These are phyloP conservation scores for Asteroscopus sphinx DNA, from an alignment of 2,888 invertebrate genomes.

Conservation along the genomic window DNA sequence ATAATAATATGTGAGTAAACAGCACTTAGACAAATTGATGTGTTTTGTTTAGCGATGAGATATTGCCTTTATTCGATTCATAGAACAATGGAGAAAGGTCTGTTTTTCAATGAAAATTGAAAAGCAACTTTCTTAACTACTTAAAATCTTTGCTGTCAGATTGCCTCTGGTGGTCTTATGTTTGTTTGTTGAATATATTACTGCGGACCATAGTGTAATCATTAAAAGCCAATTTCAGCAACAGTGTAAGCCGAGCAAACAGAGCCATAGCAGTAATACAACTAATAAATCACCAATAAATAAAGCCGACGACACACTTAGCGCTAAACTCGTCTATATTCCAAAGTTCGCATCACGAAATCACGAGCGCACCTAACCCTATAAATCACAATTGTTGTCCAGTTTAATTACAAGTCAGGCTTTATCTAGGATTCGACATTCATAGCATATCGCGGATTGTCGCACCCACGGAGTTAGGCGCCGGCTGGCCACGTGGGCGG, in stretches of 20 bases:
- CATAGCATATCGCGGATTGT: constrained; percentile 68
- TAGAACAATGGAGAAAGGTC: no score
- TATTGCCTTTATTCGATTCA: not conserved
- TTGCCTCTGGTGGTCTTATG: no score
- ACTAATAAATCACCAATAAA: constrained; percentile 36
- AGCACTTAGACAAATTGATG: constrained; percentile 1
- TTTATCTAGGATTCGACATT: constrained; percentile 67
- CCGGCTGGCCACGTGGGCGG: constrained; percentile 70
- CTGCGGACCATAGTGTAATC: not conserved
- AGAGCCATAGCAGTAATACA: constrained; percentile 10
- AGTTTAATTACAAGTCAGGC: constrained; percentile 67
- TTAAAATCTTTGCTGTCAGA: no score
- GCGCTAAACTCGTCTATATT: constrained; percentile 23
- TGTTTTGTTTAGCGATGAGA: not conserved
- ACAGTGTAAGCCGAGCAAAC: constrained; percentile 1
- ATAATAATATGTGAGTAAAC: not conserved
- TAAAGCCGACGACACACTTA: constrained; percentile 36
- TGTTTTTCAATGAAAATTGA: no score
- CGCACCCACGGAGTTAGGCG: constrained; percentile 70
- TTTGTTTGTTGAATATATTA: no score
- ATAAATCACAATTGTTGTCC: constrained; percentile 69
- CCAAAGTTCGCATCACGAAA: constrained; percentile 51
- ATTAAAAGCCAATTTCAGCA: not conserved
- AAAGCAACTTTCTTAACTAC: no score
- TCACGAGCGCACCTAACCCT: constrained; percentile 42